Evolutionary conservation across 2,113 vertebrate species (phyloP), one percentile per base, ranked within the genome.

Genomic region (Oncorhynchus masou): DNA sequence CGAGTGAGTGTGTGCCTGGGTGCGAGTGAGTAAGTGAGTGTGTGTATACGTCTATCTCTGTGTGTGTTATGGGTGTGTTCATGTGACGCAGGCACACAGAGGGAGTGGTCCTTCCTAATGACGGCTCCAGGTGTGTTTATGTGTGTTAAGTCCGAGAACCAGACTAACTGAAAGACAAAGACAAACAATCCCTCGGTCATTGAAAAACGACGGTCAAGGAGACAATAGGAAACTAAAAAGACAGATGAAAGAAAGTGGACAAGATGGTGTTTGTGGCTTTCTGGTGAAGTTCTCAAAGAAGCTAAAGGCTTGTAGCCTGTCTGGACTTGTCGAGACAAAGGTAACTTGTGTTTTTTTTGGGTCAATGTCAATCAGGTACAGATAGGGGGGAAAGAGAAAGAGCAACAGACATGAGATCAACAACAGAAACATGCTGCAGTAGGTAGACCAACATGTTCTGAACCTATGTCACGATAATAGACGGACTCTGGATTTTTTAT

Each of bases 61-160:
- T 88, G 88, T 87, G 83, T 77, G 9, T 78, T 83, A 86, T 83
- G 89, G 91, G 90, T 86, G 92, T 92, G 88, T 34, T 82, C 68
- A 54, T 34, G 77, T 86, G 84, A 90, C 87, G 80, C 78, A 78
- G 68, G 60, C 74, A 62, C 27, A 5, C 13, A 54, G 73, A 49
- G 74, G 86, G 91, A 89, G 77, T 20, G 90, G 89, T 78, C 85
- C 86, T 87, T 85, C 85, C 86, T 86, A 86, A 80, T 70, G 81
- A 80, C 77, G 45, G 78, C 82, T 87, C 88, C 91, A 93, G 91
- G 91, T 93, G 88, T 90, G 89, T 86, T 88, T 86, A 75, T 79
- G 80, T 48, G 79, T 66, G 72, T 71, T 48, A 59, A 77, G 67
- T 77, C 22, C 24, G 59, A 49, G 48, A 73, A 22, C 24, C 51